A percentile compares a stretch with the other conserved stretches of the same genome.
These are phyloP conservation scores for Sinocyclocheilus maitianheensis DNA, from an alignment of 2,113 vertebrate species.

Conservation along the genomic window DNA sequence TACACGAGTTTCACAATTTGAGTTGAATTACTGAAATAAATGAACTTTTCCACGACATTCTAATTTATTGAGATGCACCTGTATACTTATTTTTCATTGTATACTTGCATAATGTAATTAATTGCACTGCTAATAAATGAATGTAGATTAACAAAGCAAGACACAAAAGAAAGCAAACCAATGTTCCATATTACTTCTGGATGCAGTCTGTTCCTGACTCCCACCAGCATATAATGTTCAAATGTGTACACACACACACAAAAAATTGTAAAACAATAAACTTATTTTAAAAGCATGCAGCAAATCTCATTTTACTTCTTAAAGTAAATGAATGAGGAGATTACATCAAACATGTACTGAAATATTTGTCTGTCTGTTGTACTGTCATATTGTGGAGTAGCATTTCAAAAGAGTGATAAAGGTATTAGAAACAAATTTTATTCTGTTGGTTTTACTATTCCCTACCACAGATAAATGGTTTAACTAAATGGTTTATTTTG, in stretches of 20 bases:
- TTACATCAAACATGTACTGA: background rate
- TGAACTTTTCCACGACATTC: no score
- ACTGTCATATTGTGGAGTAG: background rate
- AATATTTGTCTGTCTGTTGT: background rate
- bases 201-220: constrained; percentile 37
- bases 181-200: constrained; percentile 38
- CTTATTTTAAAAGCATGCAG: constrained; percentile 8
- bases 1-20: no score
- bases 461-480: background rate
- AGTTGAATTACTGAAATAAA: no score
- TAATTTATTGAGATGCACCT: no score
- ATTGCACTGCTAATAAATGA: constrained; percentile 49
- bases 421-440: background rate
- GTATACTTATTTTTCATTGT: background rate
- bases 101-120: constrained; percentile 26
- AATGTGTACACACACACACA: background rate
- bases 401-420: background rate
- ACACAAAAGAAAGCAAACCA: constrained; percentile 9
- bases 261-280: constrained; percentile 3
- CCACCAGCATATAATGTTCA: constrained; percentile 4
- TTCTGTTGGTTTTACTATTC: background rate
- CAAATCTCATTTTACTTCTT: constrained; percentile 36
- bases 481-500: background rate
- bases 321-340: background rate
- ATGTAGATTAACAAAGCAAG: constrained; percentile 33